A percentile compares a stretch with the other conserved stretches of the same genome.
Evolutionary conservation across 2,888 invertebrate genomes (phyloP).

Genomic region (Brachyptera putata): DNA sequence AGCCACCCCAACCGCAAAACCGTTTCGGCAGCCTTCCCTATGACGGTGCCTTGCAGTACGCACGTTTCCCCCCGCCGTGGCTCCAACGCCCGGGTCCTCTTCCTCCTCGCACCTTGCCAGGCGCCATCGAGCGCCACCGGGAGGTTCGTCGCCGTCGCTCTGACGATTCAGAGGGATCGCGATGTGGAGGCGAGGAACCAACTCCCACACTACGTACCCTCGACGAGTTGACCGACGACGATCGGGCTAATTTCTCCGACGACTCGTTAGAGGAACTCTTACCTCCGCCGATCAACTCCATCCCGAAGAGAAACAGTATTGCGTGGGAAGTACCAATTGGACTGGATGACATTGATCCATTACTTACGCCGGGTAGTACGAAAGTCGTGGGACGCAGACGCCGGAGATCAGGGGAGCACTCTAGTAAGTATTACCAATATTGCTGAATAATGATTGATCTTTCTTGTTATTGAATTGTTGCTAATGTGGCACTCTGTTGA

Average conservation of each 20-base stretch:
- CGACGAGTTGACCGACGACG: slow-evolving; percentile 68
- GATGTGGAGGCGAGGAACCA: slow-evolving; percentile 42
- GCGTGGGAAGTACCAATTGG: slow-evolving; percentile 80
- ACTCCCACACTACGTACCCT: slow-evolving; percentile 62
- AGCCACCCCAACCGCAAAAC: slow-evolving; percentile 52
- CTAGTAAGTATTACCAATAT: slow-evolving; percentile 45
- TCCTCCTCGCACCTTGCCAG: slow-evolving; percentile 66
- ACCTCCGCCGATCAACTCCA: slow-evolving; percentile 56
- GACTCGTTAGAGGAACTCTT: slow-evolving; percentile 76
- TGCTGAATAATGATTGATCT: too few relatives aligned
- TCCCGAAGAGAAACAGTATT: slow-evolving; percentile 69
- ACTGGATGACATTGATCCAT: slow-evolving; percentile 59
- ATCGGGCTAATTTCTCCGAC: slow-evolving; percentile 76
- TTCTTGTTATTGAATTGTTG: too few relatives aligned
- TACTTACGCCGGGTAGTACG: slow-evolving; percentile 65
- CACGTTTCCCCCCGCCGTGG: slow-evolving; percentile 48
- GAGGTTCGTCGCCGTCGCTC: slow-evolving; percentile 64
- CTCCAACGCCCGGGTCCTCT: slow-evolving; percentile 38
- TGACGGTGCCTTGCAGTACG: slow-evolving; percentile 45
- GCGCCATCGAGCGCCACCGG: slow-evolving; percentile 71
- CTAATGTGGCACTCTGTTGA: slow-evolving; percentile 36
- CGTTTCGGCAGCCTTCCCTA: slow-evolving; percentile 66
- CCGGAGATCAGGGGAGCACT: slow-evolving; percentile 48
- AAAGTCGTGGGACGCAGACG: slow-evolving; percentile 53
- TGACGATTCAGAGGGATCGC: slow-evolving; percentile 40